These are phyloP conservation scores for Drosophila yakuba DNA, from an alignment of 1,140 invertebrate genomes.

Conservation along the genomic window DNA sequence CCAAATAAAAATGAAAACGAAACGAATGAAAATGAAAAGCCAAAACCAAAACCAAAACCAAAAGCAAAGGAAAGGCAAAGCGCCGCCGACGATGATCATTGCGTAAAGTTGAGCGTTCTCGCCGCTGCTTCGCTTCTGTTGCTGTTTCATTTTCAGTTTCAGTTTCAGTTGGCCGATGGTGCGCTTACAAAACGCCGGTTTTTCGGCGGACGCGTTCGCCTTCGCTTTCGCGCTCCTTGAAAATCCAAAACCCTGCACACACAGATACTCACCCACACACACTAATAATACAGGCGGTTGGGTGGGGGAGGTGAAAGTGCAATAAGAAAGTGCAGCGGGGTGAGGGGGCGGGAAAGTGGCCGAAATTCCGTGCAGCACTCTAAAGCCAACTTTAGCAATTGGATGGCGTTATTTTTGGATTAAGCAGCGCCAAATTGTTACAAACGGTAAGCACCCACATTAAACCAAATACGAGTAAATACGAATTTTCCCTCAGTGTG, in stretches of 20 bases:
- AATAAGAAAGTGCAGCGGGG: constrained; percentile 29
- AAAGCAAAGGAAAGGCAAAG: constrained; percentile 54
- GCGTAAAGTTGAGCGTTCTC: constrained; percentile 68
- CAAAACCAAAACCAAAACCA: constrained; percentile 10
- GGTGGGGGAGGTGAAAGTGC: constrained; percentile 30
- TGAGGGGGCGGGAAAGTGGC: neutral
- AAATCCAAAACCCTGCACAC: neutral
- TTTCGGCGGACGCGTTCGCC: constrained; percentile 53
- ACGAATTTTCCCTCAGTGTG: constrained; percentile 12
- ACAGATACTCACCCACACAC: neutral
- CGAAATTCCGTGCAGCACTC: constrained; percentile 2
- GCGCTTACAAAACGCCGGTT: constrained; percentile 80
- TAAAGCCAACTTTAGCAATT: constrained; percentile 68
- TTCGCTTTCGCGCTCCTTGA: constrained; percentile 34
- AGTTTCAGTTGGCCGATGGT: constrained; percentile 73
- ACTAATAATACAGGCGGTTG: neutral
- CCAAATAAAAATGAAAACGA: no score
- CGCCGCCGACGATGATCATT: constrained; percentile 71
- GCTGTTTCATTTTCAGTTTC: constrained; percentile 52
- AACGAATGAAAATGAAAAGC: no score
- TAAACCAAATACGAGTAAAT: constrained; percentile 29
- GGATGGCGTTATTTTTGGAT: constrained; percentile 72
- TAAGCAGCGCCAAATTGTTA: constrained; percentile 75
- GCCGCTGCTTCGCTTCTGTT: constrained; percentile 31
- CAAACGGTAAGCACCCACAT: constrained; percentile 65